Evolutionary conservation across 2,797 vertebrate species (phyloP).

Genomic region (Pantherophis vulpinus): DNA sequence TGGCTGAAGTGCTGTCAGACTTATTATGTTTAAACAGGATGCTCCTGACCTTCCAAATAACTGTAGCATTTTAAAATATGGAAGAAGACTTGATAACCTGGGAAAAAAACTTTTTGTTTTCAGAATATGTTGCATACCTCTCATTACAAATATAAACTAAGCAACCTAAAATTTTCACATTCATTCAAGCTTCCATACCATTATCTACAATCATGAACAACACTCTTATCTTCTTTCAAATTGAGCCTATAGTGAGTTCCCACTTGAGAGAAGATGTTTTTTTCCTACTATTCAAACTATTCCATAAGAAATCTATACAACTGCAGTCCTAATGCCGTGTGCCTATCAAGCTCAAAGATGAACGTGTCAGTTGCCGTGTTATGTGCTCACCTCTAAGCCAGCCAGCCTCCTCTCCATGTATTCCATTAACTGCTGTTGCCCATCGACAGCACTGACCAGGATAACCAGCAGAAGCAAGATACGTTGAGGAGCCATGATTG

Average conservation of each 20-base stretch:
- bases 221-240: not conserved
- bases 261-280: not conserved
- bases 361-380: not conserved
- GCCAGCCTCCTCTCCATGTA: slow-evolving; percentile 91
- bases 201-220: not conserved
- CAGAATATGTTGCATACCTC: not conserved
- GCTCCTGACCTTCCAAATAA: not conserved
- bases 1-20: not conserved
- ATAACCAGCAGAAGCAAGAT: slow-evolving; percentile 75
- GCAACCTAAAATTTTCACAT: not conserved
- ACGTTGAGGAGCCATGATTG: slow-evolving; percentile 69
- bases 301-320: not conserved
- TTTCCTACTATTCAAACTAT: not conserved
- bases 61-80: not conserved
- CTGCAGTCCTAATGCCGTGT: not conserved
- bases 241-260: not conserved
- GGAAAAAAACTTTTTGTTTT: not conserved
- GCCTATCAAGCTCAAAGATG: not conserved
- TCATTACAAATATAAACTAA: not conserved
- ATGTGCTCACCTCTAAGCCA: slow-evolving; percentile 87
- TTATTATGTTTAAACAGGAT: not conserved
- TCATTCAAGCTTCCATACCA: not conserved
- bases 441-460: slow-evolving; percentile 60
- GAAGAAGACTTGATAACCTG: not conserved
- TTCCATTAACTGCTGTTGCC: slow-evolving; percentile 87